Evolutionary conservation across 2,113 vertebrate genomes (phyloP).

Genomic region (Grammomys dolichurus): DNA sequence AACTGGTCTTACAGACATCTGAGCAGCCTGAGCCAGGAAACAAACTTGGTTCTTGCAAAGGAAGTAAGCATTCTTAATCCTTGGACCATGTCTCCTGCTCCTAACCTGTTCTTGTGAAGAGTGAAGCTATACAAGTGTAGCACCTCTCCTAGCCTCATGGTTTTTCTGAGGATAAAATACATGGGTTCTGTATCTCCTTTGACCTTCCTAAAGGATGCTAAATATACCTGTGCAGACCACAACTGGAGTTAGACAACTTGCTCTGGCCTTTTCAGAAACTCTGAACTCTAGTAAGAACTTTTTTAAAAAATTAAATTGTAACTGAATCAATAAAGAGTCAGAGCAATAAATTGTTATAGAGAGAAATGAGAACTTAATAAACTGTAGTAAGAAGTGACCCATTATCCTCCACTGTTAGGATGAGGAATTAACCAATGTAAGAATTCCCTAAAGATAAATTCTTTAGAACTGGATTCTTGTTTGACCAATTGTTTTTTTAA

Average conservation of each 20-base stretch:
- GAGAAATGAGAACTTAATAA: slow-evolving; percentile 11
- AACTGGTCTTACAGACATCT: neutral
- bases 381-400: neutral
- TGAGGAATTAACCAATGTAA: slow-evolving; percentile 46
- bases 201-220: neutral
- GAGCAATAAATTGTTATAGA: slow-evolving; percentile 1
- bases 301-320: slow-evolving; percentile 26
- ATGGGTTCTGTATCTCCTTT: neutral
- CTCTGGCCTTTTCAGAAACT: neutral
- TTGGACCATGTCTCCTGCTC: neutral
- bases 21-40: neutral
- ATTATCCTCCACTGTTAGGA: slow-evolving; percentile 1
- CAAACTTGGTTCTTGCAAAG: neutral
- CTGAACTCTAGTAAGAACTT: slow-evolving; percentile 38
- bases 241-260: neutral
- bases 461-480: slow-evolving; percentile 34
- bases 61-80: neutral
- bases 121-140: slow-evolving; percentile 3
- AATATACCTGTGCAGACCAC: neutral
- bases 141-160: slow-evolving; percentile 15
- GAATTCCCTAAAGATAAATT: neutral
- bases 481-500: neutral
- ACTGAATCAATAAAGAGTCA: slow-evolving; percentile 45
- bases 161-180: slow-evolving; percentile 30
- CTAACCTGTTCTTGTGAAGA: neutral